phyloP scores from a whole-genome alignment of 2,113 vertebrate species.

The Felis chaus region DNA sequence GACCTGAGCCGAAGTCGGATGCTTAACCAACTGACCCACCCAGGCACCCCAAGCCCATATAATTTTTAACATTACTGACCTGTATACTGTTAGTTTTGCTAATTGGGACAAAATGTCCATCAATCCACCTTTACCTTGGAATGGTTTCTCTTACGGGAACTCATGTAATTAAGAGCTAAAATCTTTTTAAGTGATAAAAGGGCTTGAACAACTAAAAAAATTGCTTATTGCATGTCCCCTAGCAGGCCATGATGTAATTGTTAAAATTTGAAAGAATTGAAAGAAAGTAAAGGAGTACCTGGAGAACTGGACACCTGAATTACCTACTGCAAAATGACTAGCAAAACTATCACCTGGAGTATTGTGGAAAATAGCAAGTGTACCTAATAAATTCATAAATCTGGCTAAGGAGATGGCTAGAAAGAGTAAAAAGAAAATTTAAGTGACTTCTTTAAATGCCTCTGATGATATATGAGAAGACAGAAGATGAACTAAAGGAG shows the following conservation, averaged over 20 bases:
- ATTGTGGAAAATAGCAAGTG: neutral
- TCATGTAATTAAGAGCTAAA: conserved; percentile 11
- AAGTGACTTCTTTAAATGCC: neutral
- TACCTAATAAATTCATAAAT: neutral
- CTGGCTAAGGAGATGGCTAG: neutral
- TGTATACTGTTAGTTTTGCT: neutral
- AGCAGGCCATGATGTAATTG: neutral
- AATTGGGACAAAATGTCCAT: neutral
- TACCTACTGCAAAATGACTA: neutral
- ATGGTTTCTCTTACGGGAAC: neutral
- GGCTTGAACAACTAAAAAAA: neutral
- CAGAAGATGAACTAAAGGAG: neutral
- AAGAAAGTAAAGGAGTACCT: neutral
- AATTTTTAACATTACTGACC: conserved; percentile 19
- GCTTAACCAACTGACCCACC: too few species aligned
- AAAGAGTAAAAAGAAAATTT: neutral
- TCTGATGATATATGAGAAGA: neutral
- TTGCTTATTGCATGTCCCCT: neutral
- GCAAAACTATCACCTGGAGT: neutral
- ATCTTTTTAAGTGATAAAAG: neutral
- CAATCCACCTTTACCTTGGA: neutral
- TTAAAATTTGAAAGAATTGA: neutral
- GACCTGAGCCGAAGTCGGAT: too few species aligned
- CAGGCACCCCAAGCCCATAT: neutral
- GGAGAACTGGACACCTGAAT: neutral